Base-by-base conservation (phyloP, 2,113 vertebrate species). In the Eulemur macaco region DNA sequence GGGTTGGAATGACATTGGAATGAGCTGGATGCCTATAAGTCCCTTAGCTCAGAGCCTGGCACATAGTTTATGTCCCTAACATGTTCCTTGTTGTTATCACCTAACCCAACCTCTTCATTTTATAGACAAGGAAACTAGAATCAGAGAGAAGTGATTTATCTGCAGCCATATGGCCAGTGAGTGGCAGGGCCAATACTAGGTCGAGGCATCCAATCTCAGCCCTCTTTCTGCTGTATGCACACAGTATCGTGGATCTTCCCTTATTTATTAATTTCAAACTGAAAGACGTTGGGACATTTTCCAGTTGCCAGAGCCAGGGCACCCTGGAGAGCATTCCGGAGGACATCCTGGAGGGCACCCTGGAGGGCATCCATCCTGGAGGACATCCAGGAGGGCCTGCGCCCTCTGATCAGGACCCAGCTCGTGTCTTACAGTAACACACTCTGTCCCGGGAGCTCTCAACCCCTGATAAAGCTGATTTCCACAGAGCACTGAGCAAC, bases 381-480 rank as follows among this genome's bases (percentile, higher is more conserved):
- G 47, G 27, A 1, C 42, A 42, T 6, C 42, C 42, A 6, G 42
- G 4, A 6, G 42, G 1, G 42, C 42, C 42, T 42, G 42, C 42
- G 42, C 42, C 9, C 10, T 7, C 21, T 0, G 5, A 10, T 4
- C 47, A 23, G 42, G 42, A 37, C 60, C 54, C 47, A 25, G n/a
- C 11, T 52, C 0, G 0, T 17, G 3, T 29, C 47, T 52, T 10
- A 58, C 31, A 66, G 0, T 1, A 42, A 18, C 31, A 8, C 4
- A 4, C 0, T 74, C 71, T 11, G 50, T 27, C 58, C 31, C 63
- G 18, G 0, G 39, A 63, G n/a, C 50, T n/a, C 12, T 20, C 21
- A 4, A 52, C 20, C 21, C 25, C 68, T 7, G 3, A 23, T 42
- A 23, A 42, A 58, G 45, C 76, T 52, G 89, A 14, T 63, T 68